Conservation (phyloP, 2,797 vertebrate species). For the Danio tinwini region DNA sequence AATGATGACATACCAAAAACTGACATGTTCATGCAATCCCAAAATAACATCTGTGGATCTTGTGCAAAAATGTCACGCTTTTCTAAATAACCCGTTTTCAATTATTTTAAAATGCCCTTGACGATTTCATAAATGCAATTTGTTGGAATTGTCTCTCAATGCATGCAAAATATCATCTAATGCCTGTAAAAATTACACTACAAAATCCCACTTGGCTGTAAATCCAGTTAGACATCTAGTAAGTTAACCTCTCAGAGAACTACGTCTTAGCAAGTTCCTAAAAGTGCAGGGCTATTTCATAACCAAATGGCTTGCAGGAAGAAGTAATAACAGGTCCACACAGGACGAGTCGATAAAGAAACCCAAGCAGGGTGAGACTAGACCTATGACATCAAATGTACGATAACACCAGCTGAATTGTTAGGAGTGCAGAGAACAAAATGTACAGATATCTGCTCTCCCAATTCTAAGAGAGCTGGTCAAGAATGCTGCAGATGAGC, state of each 20-base stretch:
- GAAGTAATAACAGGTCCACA: slow-evolving; percentile 59
- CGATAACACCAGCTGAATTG: neutral
- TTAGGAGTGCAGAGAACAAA: slow-evolving; percentile 4
- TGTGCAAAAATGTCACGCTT: neutral
- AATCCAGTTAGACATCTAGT: neutral
- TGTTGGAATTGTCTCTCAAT: neutral
- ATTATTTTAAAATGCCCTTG: neutral
- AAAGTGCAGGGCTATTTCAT: slow-evolving; percentile 34
- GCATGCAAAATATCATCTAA: neutral
- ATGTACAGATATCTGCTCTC: neutral
- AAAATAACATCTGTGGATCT: neutral
- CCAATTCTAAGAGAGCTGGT: neutral
- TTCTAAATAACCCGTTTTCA: too few species aligned
- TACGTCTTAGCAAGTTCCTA: slow-evolving; percentile 14
- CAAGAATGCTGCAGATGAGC: neutral
- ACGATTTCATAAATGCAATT: too few species aligned
- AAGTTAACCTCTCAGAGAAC: neutral
- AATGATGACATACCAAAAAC: neutral
- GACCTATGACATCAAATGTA: slow-evolving; percentile 21
- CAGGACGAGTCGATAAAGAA: slow-evolving; percentile 50
- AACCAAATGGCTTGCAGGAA: slow-evolving; percentile 22
- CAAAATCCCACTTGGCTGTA: neutral
- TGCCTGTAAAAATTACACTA: neutral
- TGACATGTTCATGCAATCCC: neutral
- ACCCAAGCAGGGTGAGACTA: slow-evolving; percentile 18